These are phyloP conservation scores for Lanistes nyassanus DNA, from an alignment of 1,140 invertebrate species.

Conservation along the genomic window DNA sequence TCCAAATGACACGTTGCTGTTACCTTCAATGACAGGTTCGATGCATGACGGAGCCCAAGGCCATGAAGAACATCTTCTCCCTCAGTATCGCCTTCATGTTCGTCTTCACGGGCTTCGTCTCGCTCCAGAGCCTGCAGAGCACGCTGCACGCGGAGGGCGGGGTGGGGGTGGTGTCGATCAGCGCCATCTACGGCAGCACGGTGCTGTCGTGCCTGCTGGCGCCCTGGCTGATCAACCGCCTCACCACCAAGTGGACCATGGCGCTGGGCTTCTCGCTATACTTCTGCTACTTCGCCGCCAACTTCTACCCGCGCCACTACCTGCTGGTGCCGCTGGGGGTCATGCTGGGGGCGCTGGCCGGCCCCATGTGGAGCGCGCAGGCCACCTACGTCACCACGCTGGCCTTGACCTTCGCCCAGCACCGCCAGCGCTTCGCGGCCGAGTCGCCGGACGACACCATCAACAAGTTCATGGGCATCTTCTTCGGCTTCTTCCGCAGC, in stretches of 20 bases:
- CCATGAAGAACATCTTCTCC: constrained; percentile 60
- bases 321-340: constrained; percentile 56
- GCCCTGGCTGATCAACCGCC: constrained; percentile 58
- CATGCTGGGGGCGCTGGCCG: constrained; percentile 54
- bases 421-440: constrained; percentile 33
- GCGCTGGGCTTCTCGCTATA: constrained; percentile 56
- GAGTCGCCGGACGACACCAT: constrained; percentile 53
- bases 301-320: constrained; percentile 58
- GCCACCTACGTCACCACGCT: constrained; percentile 61
- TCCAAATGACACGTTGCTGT: no score
- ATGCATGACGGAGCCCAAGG: constrained; percentile 50
- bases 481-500: constrained; percentile 56
- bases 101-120: constrained; percentile 61
- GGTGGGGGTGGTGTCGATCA: constrained; percentile 60
- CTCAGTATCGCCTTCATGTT: constrained; percentile 64
- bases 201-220: constrained; percentile 62
- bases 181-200: constrained; percentile 59
- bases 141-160: constrained; percentile 58
- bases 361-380: constrained; percentile 63
- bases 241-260: constrained; percentile 63
- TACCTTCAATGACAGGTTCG: no score
- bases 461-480: constrained; percentile 63
- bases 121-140: constrained; percentile 62
- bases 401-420: constrained; percentile 57
- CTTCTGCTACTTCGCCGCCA: constrained; percentile 60